These are phyloP conservation scores for Bruchidius siliquastri DNA, from an alignment of 2,888 invertebrate species.

Conservation along the genomic window DNA sequence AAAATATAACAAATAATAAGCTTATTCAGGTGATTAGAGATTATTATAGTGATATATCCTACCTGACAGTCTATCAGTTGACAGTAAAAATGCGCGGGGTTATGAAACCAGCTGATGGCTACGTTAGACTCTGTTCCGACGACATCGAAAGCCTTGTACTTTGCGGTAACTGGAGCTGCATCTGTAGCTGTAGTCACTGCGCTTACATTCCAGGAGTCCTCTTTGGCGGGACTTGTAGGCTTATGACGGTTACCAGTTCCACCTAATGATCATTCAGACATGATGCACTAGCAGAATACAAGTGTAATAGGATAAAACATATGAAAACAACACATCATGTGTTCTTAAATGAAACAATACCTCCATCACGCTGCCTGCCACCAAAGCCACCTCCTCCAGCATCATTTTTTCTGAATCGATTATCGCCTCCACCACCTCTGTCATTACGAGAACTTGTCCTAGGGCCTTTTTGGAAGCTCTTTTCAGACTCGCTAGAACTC, in stretches of 20 bases:
- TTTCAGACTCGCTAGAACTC: slow-evolving; percentile 40
- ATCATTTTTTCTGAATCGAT: slow-evolving; percentile 3
- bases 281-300: no score
- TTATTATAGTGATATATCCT: no score
- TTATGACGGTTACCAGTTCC: not conserved
- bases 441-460: slow-evolving; percentile 31
- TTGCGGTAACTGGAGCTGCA: slow-evolving; percentile 31
- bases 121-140: slow-evolving; percentile 53
- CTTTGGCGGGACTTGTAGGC: slow-evolving; percentile 3
- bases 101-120: slow-evolving; percentile 69
- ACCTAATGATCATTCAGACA: not conserved
- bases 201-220: slow-evolving; percentile 31
- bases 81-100: slow-evolving; percentile 65
- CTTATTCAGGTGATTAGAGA: no score
- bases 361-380: slow-evolving; percentile 1
- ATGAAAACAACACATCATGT: no score
- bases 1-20: no score
- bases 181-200: slow-evolving; percentile 26
- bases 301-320: no score
- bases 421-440: slow-evolving; percentile 15
- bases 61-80: slow-evolving; percentile 37
- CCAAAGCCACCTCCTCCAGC: slow-evolving; percentile 4
- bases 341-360: no score
- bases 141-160: slow-evolving; percentile 34
- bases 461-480: slow-evolving; percentile 31